Percentiles rank a stretch among this genome's conserved stretches.
phyloP scores from a whole-genome alignment of 2,797 vertebrate species.

The Todus mexicanus region DNA sequence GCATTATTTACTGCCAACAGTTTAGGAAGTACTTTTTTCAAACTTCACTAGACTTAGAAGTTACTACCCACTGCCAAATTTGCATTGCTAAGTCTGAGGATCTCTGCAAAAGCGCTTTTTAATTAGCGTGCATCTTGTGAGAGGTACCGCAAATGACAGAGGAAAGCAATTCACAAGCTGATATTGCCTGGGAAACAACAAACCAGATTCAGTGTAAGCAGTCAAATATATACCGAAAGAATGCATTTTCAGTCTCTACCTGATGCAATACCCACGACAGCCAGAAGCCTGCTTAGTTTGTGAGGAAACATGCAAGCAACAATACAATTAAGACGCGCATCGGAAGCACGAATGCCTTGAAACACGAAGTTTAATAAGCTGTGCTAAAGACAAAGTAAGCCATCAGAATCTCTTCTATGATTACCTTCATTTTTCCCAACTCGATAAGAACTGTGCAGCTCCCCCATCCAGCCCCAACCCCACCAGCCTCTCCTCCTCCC shows the following conservation, averaged over 20 bases:
- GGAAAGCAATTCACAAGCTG: background rate
- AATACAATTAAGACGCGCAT: background rate
- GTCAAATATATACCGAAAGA: background rate
- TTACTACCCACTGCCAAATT: background rate
- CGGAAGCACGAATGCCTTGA: background rate
- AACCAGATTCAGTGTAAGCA: background rate
- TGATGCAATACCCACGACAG: too few species aligned
- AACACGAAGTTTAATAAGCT: background rate
- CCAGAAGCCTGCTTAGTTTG: background rate
- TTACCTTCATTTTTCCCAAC: background rate
- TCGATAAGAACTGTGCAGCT: background rate
- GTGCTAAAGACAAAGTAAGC: background rate
- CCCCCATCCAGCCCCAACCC: background rate
- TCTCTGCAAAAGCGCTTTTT: background rate
- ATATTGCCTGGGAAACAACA: background rate
- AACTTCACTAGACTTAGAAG: background rate
- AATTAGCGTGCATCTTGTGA: background rate
- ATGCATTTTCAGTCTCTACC: background rate
- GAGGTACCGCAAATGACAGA: background rate
- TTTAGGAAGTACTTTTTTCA: background rate
- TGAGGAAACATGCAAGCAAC: background rate
- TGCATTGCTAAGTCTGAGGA: rapidly evolving
- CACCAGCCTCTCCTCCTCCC: background rate
- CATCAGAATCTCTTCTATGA: background rate
- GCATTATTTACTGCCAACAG: background rate